Evolutionary conservation across 2,113 vertebrate genomes (phyloP).

Genomic region (Pachyramphus minor): DNA sequence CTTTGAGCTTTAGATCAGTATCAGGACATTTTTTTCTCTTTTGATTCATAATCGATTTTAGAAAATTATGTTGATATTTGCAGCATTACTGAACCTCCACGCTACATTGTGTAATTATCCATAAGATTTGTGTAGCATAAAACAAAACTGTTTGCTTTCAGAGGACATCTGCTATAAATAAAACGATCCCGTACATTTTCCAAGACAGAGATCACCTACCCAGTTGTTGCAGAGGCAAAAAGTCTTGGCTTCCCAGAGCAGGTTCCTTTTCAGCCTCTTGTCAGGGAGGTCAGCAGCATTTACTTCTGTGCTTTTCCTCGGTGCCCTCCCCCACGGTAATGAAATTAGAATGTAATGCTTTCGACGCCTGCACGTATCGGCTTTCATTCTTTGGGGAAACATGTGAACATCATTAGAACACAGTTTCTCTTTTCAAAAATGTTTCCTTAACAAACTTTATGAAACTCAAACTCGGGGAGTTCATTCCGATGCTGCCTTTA

Average conservation of each 20-base stretch:
- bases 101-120: conserved; percentile 62
- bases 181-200: conserved; percentile 69
- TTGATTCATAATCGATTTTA: conserved; percentile 55
- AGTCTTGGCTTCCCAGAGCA: conserved; percentile 22
- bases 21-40: conserved; percentile 33
- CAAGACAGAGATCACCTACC: conserved; percentile 21
- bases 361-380: conserved; percentile 54
- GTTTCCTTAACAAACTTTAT: conserved; percentile 60
- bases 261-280: conserved; percentile 52
- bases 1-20: conserved; percentile 68
- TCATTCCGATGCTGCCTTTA: conserved; percentile 49
- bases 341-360: conserved; percentile 72
- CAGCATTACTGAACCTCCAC: conserved; percentile 29
- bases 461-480: conserved; percentile 50
- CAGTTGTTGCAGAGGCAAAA: conserved; percentile 31
- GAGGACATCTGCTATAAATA: conserved; percentile 75
- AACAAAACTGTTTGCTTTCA: conserved; percentile 68
- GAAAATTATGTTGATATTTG: conserved; percentile 59
- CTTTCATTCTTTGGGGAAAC: conserved; percentile 68
- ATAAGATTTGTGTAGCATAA: conserved; percentile 62
- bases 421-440: conserved; percentile 56
- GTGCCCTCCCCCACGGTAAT: conserved; percentile 42
- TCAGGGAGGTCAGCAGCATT: conserved; percentile 53
- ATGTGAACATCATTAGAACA: conserved; percentile 73
- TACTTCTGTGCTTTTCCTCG: conserved; percentile 40